Evolutionary conservation across 2,797 vertebrate species (phyloP).

Genomic region (Botia almorhae): DNA sequence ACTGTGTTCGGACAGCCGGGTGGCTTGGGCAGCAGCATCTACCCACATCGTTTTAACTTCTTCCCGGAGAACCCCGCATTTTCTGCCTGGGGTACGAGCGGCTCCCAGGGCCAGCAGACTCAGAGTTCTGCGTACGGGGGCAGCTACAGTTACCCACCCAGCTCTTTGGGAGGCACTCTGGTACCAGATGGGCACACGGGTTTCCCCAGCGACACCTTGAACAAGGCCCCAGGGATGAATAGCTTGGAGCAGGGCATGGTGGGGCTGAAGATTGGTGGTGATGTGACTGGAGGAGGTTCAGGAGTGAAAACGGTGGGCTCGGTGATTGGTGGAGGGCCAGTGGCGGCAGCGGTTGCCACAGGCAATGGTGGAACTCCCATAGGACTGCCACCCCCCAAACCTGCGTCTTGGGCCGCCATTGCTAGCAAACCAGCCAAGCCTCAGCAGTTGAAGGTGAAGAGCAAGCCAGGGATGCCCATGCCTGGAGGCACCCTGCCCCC

Average conservation of each 20-base stretch:
- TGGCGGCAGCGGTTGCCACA: conserved; percentile 79
- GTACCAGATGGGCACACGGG: conserved; percentile 92
- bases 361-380: conserved; percentile 87
- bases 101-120: conserved; percentile 96
- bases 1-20: conserved; percentile 97
- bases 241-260: conserved; percentile 98
- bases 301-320: conserved; percentile 91
- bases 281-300: conserved; percentile 83
- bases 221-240: conserved; percentile 96
- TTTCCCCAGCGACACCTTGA: conserved; percentile 93
- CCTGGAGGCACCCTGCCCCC: conserved; percentile 84
- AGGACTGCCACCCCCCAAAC: conserved; percentile 90
- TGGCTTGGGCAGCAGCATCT: conserved; percentile 94
- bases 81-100: conserved; percentile 95
- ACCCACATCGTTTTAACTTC: conserved; percentile 94
- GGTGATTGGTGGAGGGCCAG: conserved; percentile 86
- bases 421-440: conserved; percentile 96
- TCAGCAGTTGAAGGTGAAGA: conserved; percentile 90
- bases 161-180: conserved; percentile 94
- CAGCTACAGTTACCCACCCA: conserved; percentile 96
- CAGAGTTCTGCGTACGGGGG: conserved; percentile 94
- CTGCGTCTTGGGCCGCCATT: conserved; percentile 96
- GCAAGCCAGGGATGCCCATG: conserved; percentile 84
- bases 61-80: conserved; percentile 98
- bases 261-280: conserved; percentile 92